Conservation (phyloP, 2,888 invertebrate species). For the Resseliella maxima region DNA sequence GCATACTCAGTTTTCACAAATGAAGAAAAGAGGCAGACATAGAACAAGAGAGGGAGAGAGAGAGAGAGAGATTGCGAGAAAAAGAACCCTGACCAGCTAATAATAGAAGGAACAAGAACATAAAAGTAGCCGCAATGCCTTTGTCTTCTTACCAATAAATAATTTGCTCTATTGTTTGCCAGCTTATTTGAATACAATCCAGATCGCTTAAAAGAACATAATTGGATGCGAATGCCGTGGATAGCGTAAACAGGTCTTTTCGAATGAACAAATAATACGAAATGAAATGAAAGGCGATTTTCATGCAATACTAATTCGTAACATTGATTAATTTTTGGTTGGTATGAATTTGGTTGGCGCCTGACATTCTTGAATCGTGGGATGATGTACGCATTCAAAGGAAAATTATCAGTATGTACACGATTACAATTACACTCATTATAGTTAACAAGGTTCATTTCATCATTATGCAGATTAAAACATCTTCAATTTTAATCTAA, state of each 20-base stretch:
- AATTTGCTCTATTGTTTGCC: constrained; percentile 10
- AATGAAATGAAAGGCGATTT: background rate
- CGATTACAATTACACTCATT: constrained; percentile 7
- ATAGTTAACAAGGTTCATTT: background rate
- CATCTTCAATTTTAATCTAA: constrained; percentile 41
- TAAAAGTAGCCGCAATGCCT: constrained; percentile 26
- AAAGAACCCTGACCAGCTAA: background rate
- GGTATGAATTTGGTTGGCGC: no score
- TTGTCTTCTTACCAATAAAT: constrained; percentile 21
- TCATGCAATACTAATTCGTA: background rate
- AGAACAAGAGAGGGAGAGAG: no score
- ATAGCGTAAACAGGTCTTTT: background rate
- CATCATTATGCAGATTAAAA: constrained; percentile 16
- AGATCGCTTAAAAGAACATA: constrained; percentile 1
- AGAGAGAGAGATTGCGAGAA: background rate
- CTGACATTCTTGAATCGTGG: background rate
- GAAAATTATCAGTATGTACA: background rate
- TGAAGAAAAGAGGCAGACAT: no score
- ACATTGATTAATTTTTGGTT: background rate
- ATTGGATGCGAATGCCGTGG: background rate
- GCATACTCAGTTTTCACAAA: no score
- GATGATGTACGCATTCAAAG: background rate
- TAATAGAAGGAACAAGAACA: background rate
- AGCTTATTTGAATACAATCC: background rate
- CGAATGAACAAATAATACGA: background rate